These are phyloP conservation scores for Danio aesculapii DNA, from an alignment of 2,797 vertebrate genomes.

Conservation along the genomic window DNA sequence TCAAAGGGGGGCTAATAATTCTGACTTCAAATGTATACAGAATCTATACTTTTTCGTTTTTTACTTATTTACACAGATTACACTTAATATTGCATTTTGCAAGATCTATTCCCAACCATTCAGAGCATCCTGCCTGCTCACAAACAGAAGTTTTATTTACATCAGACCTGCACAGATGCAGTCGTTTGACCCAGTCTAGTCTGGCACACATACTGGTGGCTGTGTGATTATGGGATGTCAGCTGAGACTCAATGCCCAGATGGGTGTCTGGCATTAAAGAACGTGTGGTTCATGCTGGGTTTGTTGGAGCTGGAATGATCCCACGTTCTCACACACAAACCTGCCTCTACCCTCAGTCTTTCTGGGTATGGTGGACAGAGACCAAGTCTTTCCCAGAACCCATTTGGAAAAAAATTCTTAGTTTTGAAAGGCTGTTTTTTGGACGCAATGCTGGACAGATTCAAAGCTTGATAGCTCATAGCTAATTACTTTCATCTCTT, in stretches of 20 bases:
- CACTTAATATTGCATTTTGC: not conserved
- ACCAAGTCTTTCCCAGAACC: slow-evolving; percentile 46
- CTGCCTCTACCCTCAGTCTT: slow-evolving; percentile 31
- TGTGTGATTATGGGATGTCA: slow-evolving; percentile 61
- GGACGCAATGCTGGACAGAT: not conserved
- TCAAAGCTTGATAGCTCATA: not conserved
- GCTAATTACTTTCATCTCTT: slow-evolving; percentile 20
- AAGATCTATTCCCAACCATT: slow-evolving; percentile 8
- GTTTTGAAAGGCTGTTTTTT: not conserved
- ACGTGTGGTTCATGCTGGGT: slow-evolving; percentile 46
- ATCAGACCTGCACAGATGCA: slow-evolving; percentile 24
- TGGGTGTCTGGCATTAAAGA: slow-evolving; percentile 53
- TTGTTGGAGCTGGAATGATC: slow-evolving; percentile 33
- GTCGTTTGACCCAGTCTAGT: slow-evolving; percentile 35
- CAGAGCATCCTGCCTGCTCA: not conserved
- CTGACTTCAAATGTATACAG: too few species aligned
- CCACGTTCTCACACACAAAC: slow-evolving; percentile 30
- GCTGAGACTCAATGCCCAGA: slow-evolving; percentile 55
- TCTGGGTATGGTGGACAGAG: slow-evolving; percentile 28
- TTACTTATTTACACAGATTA: not conserved
- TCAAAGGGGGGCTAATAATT: too few species aligned
- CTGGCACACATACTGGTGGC: slow-evolving; percentile 45
- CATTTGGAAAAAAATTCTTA: slow-evolving; percentile 31
- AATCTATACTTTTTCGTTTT: too few species aligned
- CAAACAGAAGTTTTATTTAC: not conserved